A percentile compares a stretch with the other conserved stretches of the same genome.
These are phyloP conservation scores for Miniopterus natalensis DNA, from an alignment of 2,113 vertebrate species.

Conservation along the genomic window DNA sequence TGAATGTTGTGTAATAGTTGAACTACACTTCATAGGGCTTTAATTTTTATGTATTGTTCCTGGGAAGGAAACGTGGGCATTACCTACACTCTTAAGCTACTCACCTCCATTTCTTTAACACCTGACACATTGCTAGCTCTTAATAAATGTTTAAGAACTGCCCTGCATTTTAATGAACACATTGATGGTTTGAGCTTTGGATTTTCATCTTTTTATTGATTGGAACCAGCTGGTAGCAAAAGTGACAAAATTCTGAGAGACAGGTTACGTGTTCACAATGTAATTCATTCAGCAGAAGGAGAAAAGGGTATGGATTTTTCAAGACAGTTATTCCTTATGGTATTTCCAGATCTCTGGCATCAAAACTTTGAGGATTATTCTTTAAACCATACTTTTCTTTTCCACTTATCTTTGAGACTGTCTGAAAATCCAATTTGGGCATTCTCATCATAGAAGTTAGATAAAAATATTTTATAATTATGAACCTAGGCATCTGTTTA, in stretches of 20 bases:
- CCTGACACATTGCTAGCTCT: slow-evolving; percentile 1
- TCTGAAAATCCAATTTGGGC: slow-evolving; percentile 22
- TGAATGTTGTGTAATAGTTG: background rate
- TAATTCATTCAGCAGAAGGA: slow-evolving; percentile 47
- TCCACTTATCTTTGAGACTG: background rate
- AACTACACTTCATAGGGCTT: background rate
- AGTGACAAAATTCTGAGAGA: slow-evolving; percentile 75
- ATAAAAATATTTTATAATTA: slow-evolving; percentile 33
- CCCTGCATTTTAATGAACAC: slow-evolving; percentile 53
- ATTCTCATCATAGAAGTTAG: background rate
- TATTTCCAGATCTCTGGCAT: slow-evolving; percentile 48
- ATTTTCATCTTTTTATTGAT: slow-evolving; percentile 70
- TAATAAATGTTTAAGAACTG: slow-evolving; percentile 53
- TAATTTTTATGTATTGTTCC: background rate
- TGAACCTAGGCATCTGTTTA: background rate
- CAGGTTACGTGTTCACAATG: slow-evolving; percentile 60
- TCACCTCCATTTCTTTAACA: slow-evolving; percentile 61
- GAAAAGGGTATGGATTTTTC: slow-evolving; percentile 56
- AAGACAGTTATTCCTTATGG: slow-evolving; percentile 17
- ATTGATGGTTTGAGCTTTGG: background rate
- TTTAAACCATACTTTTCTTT: slow-evolving; percentile 60
- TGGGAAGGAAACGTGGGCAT: slow-evolving; percentile 20
- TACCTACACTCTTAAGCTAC: background rate
- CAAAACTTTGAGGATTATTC: slow-evolving; percentile 39
- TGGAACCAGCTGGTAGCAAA: slow-evolving; percentile 57